Percentiles rank a stretch among this genome's conserved stretches.
Evolutionary conservation across 2,888 invertebrate genomes (phyloP).

Genomic region (Gymnocheta viridis): DNA sequence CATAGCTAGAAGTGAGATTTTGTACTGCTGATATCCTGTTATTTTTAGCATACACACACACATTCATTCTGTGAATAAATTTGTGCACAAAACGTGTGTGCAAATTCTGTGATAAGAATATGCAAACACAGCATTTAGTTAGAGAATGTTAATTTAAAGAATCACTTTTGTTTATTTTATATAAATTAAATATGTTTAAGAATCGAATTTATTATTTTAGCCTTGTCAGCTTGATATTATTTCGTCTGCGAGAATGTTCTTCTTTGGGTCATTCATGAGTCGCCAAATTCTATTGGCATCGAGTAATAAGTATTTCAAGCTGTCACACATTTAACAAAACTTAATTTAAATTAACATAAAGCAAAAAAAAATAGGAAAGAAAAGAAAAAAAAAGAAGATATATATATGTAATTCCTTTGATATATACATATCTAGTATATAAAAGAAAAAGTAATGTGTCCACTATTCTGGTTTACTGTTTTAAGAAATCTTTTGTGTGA

Average conservation of each 20-base stretch:
- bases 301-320: background rate
- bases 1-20: background rate
- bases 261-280: background rate
- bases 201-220: background rate
- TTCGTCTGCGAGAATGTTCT: background rate
- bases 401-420: too few relatives aligned
- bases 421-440: too few relatives aligned
- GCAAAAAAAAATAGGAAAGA: too few relatives aligned
- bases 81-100: background rate
- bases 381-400: too few relatives aligned
- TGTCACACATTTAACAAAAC: background rate
- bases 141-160: background rate
- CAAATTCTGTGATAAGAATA: constrained; percentile 1
- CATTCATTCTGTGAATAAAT: background rate
- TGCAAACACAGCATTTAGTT: background rate
- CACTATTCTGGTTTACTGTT: too few relatives aligned
- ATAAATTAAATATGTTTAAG: background rate
- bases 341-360: background rate
- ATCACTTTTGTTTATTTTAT: background rate
- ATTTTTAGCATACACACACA: constrained; percentile 8
- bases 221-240: background rate
- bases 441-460: too few relatives aligned
- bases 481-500: too few relatives aligned
- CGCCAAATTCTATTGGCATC: background rate
- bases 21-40: constrained; percentile 50